These are phyloP conservation scores for Zophobas morio DNA, from an alignment of 1,140 invertebrate species.

Conservation along the genomic window DNA sequence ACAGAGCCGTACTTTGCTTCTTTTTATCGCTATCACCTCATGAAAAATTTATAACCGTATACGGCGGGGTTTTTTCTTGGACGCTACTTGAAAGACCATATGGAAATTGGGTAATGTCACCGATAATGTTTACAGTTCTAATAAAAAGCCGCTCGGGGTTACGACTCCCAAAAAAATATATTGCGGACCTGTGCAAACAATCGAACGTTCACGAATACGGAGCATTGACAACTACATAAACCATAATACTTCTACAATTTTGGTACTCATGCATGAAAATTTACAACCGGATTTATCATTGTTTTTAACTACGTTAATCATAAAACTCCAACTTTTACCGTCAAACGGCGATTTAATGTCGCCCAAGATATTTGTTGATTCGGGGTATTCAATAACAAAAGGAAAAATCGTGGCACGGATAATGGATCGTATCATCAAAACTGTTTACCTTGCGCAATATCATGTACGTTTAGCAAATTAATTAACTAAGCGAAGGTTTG, in stretches of 20 bases:
- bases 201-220: not conserved
- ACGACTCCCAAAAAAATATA: slow-evolving; percentile 10
- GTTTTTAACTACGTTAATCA: slow-evolving; percentile 39
- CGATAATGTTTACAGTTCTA: slow-evolving; percentile 19
- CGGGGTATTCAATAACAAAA: not conserved
- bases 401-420: no score
- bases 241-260: slow-evolving; percentile 37
- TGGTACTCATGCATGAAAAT: slow-evolving; percentile 4
- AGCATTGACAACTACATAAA: slow-evolving; percentile 27
- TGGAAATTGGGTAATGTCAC: slow-evolving; percentile 13
- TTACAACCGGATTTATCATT: slow-evolving; percentile 40
- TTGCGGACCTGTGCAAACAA: slow-evolving; percentile 32
- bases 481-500: no score
- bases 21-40: slow-evolving; percentile 46
- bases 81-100: slow-evolving; percentile 9
- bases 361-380: not conserved
- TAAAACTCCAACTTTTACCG: slow-evolving; percentile 20
- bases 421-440: no score
- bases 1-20: slow-evolving; percentile 44
- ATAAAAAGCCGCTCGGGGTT: slow-evolving; percentile 11
- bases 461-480: no score
- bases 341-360: not conserved
- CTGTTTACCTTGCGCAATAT: no score
- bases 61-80: slow-evolving; percentile 8
- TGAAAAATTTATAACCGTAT: slow-evolving; percentile 44